Percentiles rank a stretch among this genome's conserved stretches.
These are phyloP conservation scores for Pseudomyrmex gracilis DNA, from an alignment of 1,140 invertebrate species.

Conservation along the genomic window DNA sequence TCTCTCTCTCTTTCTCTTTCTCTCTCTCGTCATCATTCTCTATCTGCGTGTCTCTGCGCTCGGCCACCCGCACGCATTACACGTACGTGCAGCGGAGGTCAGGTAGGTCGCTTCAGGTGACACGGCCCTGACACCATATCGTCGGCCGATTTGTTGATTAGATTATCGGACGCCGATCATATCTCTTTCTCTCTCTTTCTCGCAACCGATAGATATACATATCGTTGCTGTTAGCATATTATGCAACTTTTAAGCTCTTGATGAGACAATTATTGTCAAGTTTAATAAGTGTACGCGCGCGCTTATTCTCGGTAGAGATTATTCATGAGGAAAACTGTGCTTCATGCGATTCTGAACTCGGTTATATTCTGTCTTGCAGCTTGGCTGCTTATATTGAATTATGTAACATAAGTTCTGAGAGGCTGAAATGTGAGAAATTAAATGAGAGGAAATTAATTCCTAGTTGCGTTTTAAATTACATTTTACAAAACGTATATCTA, in stretches of 20 bases:
- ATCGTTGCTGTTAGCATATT: not conserved
- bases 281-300: not conserved
- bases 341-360: conserved; percentile 31
- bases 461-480: not conserved
- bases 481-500: not conserved
- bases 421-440: conserved; percentile 44
- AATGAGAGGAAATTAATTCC: conserved; percentile 38
- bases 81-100: conserved; percentile 63
- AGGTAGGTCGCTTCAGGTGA: conserved; percentile 71
- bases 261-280: not conserved
- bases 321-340: conserved; percentile 7
- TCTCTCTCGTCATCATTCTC: conserved; percentile 32
- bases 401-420: conserved; percentile 27
- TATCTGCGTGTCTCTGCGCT: conserved; percentile 53
- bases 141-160: conserved; percentile 67
- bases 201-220: not conserved
- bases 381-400: conserved; percentile 33
- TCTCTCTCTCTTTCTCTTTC: not conserved
- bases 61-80: conserved; percentile 56
- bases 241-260: not conserved
- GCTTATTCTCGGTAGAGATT: conserved; percentile 21
- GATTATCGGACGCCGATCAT: conserved; percentile 61
- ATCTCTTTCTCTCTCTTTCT: not conserved
- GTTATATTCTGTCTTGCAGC: conserved; percentile 21
- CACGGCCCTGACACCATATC: conserved; percentile 72